Base-by-base conservation (phyloP, 2,888 invertebrate species). In the Drosophila buzzatii region DNA sequence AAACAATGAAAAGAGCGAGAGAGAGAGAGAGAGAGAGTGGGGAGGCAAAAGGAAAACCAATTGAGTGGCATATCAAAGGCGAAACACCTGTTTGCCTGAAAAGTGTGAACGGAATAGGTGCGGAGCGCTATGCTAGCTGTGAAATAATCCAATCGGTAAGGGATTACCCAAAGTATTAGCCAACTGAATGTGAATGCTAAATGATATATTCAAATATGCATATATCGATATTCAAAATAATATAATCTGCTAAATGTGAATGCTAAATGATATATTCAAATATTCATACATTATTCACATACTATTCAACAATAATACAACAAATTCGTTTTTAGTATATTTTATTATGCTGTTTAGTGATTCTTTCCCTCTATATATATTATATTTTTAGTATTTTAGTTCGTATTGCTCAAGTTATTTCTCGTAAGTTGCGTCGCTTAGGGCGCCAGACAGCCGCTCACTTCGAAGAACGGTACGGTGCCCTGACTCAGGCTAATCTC, bases 1-100 rank as follows among this genome's bases (percentile, higher is more conserved):
- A 67, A 73, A 66, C 60, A 68, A 67, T 49, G 52, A 23, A 53
- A 62, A 71, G 51, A 62, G 53, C n/a, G 56, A 49, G 37, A 1
- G 9, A 41, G 23, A 14, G 2, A 1, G 2, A n/a, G 9, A 16
- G n/a, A 8, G 6, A 23, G n/a, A 55, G 59, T 52, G 18, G 63
- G 44, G 20, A 12, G 44, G 10, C 14, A 44, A 23, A 45, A 14
- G 63, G 47, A 51, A 65, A 66, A 33, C 41, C 62, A 67, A 51
- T 41, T 27, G 60, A 57, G 33, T 33, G 59, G 55, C 68, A 45
- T 45, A 49, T 63, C 73, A 73, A 79, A 70, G 68, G 47, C 67
- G 66, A 73, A 58, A 68, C 73, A 82, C 85, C 82, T 82, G 85
- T 79, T 73, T 47, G 55, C 44, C 16, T 57, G 66, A 14, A 7